Conservation (phyloP, 23 tunicate genomes). For the Ciona savignyi region DNA sequence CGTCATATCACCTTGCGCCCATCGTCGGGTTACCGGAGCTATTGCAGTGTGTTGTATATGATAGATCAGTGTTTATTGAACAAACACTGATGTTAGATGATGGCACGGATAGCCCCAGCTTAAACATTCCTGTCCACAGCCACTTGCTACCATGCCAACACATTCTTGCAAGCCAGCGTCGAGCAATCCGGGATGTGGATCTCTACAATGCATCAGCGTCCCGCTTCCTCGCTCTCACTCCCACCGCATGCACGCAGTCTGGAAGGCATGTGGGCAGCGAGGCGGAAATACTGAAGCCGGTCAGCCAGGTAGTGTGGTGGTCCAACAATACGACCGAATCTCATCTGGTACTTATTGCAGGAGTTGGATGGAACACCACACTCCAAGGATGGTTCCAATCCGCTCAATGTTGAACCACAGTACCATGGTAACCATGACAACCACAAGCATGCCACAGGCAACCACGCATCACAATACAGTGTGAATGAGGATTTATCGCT, state of each 20-base stretch:
- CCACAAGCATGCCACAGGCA: not conserved
- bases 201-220: conserved; percentile 80
- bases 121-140: conserved; percentile 16
- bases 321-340: no score
- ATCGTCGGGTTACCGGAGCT: no score
- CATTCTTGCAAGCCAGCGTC: conserved; percentile 78
- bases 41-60: no score
- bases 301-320: no score
- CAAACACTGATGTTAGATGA: no score
- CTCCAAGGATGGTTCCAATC: no score
- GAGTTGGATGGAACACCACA: no score
- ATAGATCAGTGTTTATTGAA: not conserved
- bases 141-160: conserved; percentile 91
- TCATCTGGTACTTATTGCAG: no score
- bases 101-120: no score
- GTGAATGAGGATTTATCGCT: conserved; percentile 74
- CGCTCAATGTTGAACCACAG: no score
- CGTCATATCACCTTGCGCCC: no score
- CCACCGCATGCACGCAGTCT: conserved; percentile 12
- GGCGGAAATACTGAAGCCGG: not conserved
- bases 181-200: conserved; percentile 80
- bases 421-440: no score
- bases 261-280: not conserved
- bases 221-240: conserved; percentile 66
- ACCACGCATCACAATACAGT: conserved; percentile 34